Evolutionary conservation across 2,888 invertebrate species (phyloP), one percentile per base, ranked within the genome.

Genomic region (Synergus gifuensis): DNA sequence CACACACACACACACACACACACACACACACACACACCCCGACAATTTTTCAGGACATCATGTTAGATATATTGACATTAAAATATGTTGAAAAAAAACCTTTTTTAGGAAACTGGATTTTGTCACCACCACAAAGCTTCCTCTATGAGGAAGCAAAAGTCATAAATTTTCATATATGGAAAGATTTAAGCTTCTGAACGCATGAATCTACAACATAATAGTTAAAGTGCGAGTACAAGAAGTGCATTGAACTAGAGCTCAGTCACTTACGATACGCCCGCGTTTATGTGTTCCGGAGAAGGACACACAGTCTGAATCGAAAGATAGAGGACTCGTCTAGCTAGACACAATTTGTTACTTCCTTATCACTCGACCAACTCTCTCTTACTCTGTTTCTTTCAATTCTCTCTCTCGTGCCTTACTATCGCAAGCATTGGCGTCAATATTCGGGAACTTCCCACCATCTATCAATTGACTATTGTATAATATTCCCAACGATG

Each of bases 261-360:
- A 4, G 40, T 63, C 79, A 42, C 78, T 78, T 79, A 76, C 79
- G 76, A 54, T 73, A 40, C 18, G 67, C 60, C 49, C 82, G 78
- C 69, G 64, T 78, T 66, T 69, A 78, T 78, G 77, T 82, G 81
- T 77, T 73, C 82, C 77, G 78, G 78, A 81, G 78, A 82, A 77
- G 77, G 76, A 81, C 77, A 67, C 79, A 79, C 79, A 76, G 63
- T 80, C 76, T 77, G 44, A 81, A 67, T 64, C 16, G 78, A 76
- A 22, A 80, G 81, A 76, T 79, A 67, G 78, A 78, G 84, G 83
- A 79, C 87, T 86, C 85, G 86, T 87, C 89, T 87, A 88, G 87
- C 88, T 88, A 87, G 89, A 89, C 89, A 89, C 89, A 90, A 90
- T 90, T 90, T 89, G 90, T 90, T 88, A 90, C 89, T 89, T 90